Evolutionary conservation across 2,888 invertebrate genomes (phyloP).

Genomic region (Orchesellides sinensis): DNA sequence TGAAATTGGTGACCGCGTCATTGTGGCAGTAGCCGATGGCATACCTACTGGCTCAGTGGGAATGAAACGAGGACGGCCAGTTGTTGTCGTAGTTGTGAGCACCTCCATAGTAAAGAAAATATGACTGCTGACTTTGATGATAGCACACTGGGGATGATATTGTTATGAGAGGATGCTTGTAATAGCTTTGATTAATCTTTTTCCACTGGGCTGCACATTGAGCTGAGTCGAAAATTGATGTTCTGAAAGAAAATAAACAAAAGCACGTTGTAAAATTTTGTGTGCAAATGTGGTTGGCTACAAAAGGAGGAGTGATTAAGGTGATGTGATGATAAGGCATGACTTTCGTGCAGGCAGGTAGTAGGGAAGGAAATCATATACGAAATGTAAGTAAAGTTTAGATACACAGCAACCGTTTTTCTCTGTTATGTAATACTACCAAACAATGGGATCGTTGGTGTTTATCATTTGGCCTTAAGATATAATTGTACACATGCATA

Average conservation of each 20-base stretch:
- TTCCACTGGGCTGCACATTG: background rate
- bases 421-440: background rate
- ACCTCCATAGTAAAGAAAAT: constrained; percentile 65
- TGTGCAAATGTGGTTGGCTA: constrained; percentile 25
- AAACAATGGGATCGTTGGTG: background rate
- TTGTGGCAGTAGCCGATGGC: constrained; percentile 56
- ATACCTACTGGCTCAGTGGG: constrained; percentile 60
- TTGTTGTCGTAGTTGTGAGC: constrained; percentile 42
- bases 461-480: constrained; percentile 42
- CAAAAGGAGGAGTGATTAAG: constrained; percentile 15
- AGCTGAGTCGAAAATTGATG: constrained; percentile 10
- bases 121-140: constrained; percentile 2
- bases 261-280: constrained; percentile 38
- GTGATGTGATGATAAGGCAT: constrained; percentile 11
- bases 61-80: constrained; percentile 65
- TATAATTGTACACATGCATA: constrained; percentile 33
- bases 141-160: background rate
- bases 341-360: background rate
- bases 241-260: constrained; percentile 51
- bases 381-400: background rate
- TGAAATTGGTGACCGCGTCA: constrained; percentile 60
- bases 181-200: constrained; percentile 24
- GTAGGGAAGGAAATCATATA: constrained; percentile 16
- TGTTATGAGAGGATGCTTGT: constrained; percentile 8
- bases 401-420: background rate